Base-by-base conservation (phyloP, 1,140 invertebrate genomes). In the Drosophila oshimai region DNA sequence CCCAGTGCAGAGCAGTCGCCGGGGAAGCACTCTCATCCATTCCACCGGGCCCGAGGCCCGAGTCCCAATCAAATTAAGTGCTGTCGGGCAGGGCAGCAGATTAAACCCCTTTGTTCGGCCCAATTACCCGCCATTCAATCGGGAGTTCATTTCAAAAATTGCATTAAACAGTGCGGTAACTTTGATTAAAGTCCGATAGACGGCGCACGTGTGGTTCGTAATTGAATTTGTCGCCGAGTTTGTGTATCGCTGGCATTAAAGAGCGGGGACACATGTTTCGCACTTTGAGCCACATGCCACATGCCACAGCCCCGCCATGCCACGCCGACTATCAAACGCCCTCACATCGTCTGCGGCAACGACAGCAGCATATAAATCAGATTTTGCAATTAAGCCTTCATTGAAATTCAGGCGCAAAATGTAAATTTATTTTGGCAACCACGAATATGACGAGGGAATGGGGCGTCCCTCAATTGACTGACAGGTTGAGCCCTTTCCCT, bases 91-190 rank as follows among this genome's bases (percentile, higher is more conserved):
- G 33, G 47, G 10, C 39, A 36, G 24, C 26, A 36, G 44, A 67
- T 65, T 65, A 65, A 67, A 67, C 62, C 60, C 46, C 28, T 55
- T 65, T 68, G 64, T 68, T 54, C 62, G 18, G 37, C 62, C 64
- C 62, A 68, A 69, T 68, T 68, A 68, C 46, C 54, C 29, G 24
- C 6, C 62, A 53, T 67, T 65, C 44, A 64, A 65, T 39, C 24
- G 61, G 42, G 44, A 67, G 62, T 67, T 67, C 42, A 65, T 64
- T 65, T 65, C 26, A 51, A 75, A 64, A 74, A 84, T 84, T 71
- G 55, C 74, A 86, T 79, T 79, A 86, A 65, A 71, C 36, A 33
- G 60, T 69, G 80, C 62, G 74, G 70, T 79, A 68, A 58, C 50
- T 71, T 50, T 68, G 67, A 83, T 83, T 84, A 74, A 61, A 70